Conservation (phyloP, 2,797 vertebrate genomes). For the Oophaga sylvatica region DNA sequence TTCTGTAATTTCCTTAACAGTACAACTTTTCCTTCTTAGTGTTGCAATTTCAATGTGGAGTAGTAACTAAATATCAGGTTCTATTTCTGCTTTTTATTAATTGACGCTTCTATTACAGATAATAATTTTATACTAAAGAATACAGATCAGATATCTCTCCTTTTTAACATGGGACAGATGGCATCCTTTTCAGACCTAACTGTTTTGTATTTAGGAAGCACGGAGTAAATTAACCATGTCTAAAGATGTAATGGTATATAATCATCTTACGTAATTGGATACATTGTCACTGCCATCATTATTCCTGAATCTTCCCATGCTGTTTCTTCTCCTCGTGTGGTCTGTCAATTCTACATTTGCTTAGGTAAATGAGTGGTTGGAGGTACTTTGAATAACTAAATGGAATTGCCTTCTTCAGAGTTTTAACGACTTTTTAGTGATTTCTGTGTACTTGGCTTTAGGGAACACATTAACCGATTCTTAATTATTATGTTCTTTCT, state of each 20-base stretch:
- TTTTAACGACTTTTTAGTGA: slow-evolving; percentile 61
- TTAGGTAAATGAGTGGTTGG: slow-evolving; percentile 66
- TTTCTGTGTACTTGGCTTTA: slow-evolving; percentile 64
- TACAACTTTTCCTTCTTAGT: no score
- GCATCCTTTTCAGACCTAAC: slow-evolving; percentile 58
- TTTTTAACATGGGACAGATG: slow-evolving; percentile 54
- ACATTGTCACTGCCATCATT: slow-evolving; percentile 64
- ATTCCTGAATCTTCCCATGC: slow-evolving; percentile 62
- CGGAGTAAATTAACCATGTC: slow-evolving; percentile 70
- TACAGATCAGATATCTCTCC: slow-evolving; percentile 44
- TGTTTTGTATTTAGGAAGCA: slow-evolving; percentile 66
- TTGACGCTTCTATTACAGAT: slow-evolving; percentile 42
- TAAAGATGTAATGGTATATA: slow-evolving; percentile 67
- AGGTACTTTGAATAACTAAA: slow-evolving; percentile 64
- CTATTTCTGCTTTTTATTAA: slow-evolving; percentile 39
- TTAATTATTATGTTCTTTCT: slow-evolving; percentile 51
- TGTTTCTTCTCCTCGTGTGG: slow-evolving; percentile 64
- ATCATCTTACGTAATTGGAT: slow-evolving; percentile 70
- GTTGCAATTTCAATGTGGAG: slow-evolving; percentile 11
- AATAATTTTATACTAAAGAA: slow-evolving; percentile 44
- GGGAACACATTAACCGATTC: slow-evolving; percentile 61
- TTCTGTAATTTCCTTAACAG: no score
- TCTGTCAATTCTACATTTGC: slow-evolving; percentile 67
- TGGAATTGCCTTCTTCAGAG: slow-evolving; percentile 58
- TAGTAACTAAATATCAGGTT: neutral